phyloP scores from a whole-genome alignment of 2,888 invertebrate species.

The Volucella bombylans region DNA sequence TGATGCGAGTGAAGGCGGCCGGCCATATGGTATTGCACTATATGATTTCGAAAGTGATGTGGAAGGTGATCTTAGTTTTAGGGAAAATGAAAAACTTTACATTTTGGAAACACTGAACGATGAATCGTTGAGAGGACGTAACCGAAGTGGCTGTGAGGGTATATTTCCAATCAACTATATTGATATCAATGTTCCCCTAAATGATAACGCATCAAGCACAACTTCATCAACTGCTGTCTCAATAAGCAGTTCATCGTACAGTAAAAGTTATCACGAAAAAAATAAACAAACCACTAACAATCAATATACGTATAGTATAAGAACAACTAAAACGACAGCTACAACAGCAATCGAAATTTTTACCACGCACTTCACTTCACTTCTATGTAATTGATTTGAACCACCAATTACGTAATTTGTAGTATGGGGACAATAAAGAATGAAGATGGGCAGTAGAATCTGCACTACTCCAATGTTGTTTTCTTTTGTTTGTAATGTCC shows the following conservation, averaged over 20 bases:
- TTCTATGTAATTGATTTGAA: too few relatives aligned
- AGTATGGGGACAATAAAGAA: too few relatives aligned
- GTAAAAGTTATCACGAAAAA: conserved; percentile 35
- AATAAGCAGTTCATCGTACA: conserved; percentile 47
- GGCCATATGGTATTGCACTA: conserved; percentile 89
- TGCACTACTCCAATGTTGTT: too few relatives aligned
- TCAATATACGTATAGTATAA: conserved; percentile 17
- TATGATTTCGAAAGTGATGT: conserved; percentile 90
- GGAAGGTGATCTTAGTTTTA: conserved; percentile 90
- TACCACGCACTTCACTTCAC: too few relatives aligned
- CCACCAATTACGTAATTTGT: too few relatives aligned
- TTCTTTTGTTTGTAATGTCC: too few relatives aligned
- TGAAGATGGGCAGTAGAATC: too few relatives aligned
- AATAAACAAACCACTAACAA: conserved; percentile 33
- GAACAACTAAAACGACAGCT: conserved; percentile 35
- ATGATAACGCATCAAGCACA: conserved; percentile 78
- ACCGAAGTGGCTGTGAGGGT: conserved; percentile 87
- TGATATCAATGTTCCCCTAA: conserved; percentile 88
- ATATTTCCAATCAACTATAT: conserved; percentile 92
- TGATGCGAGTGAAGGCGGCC: conserved; percentile 80
- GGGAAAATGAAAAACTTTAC: conserved; percentile 88
- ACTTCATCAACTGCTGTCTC: conserved; percentile 48
- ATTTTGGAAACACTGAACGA: conserved; percentile 88
- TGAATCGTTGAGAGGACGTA: conserved; percentile 91
- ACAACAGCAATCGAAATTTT: too few relatives aligned